Conservation (phyloP, 2,888 invertebrate species). For the Drosophila subquinaria region DNA sequence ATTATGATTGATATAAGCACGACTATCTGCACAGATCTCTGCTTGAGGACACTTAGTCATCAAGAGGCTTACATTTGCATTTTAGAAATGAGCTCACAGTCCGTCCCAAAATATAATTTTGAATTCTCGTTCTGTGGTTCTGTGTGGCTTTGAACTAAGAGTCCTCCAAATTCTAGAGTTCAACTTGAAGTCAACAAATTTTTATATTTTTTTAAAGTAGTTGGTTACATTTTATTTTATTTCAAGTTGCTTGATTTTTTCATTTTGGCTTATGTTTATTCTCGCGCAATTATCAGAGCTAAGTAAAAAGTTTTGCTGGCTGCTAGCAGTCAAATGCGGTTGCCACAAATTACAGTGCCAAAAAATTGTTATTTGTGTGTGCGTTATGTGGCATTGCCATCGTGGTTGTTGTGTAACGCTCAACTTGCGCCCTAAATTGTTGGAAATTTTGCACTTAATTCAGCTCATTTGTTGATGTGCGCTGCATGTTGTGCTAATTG, state of each 20-base stretch:
- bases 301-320: conserved; percentile 66
- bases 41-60: conserved; percentile 2
- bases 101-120: conserved; percentile 3
- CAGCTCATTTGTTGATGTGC: conserved; percentile 46
- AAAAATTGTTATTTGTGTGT: conserved; percentile 30
- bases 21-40: neutral
- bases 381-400: neutral
- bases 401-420: conserved; percentile 29
- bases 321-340: conserved; percentile 44
- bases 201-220: conserved; percentile 13
- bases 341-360: conserved; percentile 58
- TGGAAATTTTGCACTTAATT: conserved; percentile 52
- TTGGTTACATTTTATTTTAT: conserved; percentile 17
- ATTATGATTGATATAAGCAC: conserved; percentile 2
- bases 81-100: conserved; percentile 13
- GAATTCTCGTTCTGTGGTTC: neutral
- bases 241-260: conserved; percentile 10
- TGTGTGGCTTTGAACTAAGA: neutral
- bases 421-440: conserved; percentile 36
- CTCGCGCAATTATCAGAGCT: conserved; percentile 59
- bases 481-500: conserved; percentile 54
- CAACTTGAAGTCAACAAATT: conserved; percentile 12
- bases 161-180: conserved; percentile 27
- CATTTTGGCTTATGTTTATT: conserved; percentile 2
- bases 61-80: conserved; percentile 27